phyloP scores from a whole-genome alignment of 2,797 vertebrate genomes.

The Mycteria americana region DNA sequence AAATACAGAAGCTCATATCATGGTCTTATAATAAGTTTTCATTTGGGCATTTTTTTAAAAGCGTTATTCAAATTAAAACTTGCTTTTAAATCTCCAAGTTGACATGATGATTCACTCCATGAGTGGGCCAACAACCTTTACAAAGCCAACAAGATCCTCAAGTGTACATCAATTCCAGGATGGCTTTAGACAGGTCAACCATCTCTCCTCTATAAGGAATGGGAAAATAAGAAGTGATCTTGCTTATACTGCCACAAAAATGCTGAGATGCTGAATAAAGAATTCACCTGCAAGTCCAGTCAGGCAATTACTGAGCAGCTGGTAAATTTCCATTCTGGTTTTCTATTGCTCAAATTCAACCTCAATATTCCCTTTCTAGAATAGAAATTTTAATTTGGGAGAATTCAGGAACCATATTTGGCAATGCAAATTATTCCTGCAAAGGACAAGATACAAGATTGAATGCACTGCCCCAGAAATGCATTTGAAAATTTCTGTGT shows the following conservation, averaged over 20 bases:
- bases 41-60: neutral
- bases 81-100: neutral
- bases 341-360: constrained; percentile 40
- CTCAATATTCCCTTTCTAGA: constrained; percentile 20
- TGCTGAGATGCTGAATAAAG: constrained; percentile 34
- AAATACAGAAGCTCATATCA: neutral
- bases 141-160: neutral
- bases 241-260: constrained; percentile 2
- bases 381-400: constrained; percentile 39
- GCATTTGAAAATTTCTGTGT: neutral
- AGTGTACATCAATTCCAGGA: neutral
- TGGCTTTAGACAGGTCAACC: neutral
- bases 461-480: constrained; percentile 27
- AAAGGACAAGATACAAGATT: constrained; percentile 29
- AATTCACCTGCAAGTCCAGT: constrained; percentile 27
- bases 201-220: neutral
- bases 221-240: constrained; percentile 1
- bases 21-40: neutral
- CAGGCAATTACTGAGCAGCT: neutral
- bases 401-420: constrained; percentile 55
- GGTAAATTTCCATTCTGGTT: constrained; percentile 26
- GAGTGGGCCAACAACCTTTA: neutral
- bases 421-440: constrained; percentile 24
- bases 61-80: constrained; percentile 23
- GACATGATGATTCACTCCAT: constrained; percentile 44